phyloP scores from a whole-genome alignment of 2,888 invertebrate genomes.

The Rhagophthalmus giganteus region DNA sequence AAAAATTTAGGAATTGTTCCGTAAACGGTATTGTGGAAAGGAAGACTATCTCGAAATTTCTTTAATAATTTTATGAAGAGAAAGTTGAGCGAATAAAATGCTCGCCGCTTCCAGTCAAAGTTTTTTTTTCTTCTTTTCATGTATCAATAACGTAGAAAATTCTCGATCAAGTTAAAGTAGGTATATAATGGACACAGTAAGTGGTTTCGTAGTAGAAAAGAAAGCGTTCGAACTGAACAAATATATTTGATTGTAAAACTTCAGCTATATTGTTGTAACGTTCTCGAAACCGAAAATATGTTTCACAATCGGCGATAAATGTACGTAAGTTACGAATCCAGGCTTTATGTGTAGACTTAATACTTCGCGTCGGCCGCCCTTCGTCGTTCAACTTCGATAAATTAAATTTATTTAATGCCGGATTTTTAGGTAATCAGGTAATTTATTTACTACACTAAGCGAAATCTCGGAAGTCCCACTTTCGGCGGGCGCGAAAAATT shows the following conservation, averaged over 20 bases:
- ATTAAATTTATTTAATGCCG: constrained; percentile 2
- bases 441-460: too few species aligned
- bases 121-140: not conserved
- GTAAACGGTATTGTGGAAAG: too few species aligned
- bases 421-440: too few species aligned
- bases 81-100: not conserved
- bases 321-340: too few species aligned
- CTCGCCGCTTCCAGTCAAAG: not conserved
- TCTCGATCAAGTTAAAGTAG: not conserved
- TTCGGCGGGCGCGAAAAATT: too few species aligned
- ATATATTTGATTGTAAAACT: constrained; percentile 11
- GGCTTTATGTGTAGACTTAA: too few species aligned
- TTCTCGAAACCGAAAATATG: not conserved
- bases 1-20: too few species aligned
- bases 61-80: not conserved
- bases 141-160: constrained; percentile 1
- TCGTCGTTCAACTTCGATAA: too few species aligned
- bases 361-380: too few species aligned
- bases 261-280: constrained; percentile 3
- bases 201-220: constrained; percentile 1
- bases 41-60: too few species aligned
- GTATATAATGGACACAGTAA: constrained; percentile 3
- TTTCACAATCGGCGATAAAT: too few species aligned
- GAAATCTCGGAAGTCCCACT: too few species aligned
- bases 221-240: not conserved